Evolutionary conservation across 2,113 vertebrate genomes (phyloP).

Genomic region (Aldabrachelys gigantea): DNA sequence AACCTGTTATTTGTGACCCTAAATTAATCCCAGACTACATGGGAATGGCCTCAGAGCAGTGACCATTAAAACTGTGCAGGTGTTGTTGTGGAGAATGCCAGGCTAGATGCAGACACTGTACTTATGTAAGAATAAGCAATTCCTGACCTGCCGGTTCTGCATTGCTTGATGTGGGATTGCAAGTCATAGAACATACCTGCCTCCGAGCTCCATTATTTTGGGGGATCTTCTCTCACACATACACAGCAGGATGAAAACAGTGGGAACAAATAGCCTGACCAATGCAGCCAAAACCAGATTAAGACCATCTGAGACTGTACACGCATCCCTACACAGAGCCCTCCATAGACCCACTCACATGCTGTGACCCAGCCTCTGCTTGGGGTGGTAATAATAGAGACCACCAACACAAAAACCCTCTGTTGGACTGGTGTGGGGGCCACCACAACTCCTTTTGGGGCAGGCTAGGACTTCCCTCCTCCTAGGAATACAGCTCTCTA

Average conservation of each 20-base stretch:
- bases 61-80: background rate
- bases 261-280: background rate
- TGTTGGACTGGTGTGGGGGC: background rate
- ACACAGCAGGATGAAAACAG: background rate
- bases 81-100: conserved; percentile 20
- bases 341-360: background rate
- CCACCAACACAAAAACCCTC: background rate
- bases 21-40: background rate
- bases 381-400: background rate
- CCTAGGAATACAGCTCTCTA: background rate
- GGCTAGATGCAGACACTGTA: background rate
- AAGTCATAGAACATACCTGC: background rate
- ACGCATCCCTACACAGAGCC: background rate
- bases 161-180: background rate
- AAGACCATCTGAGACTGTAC: background rate
- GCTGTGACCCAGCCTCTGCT: background rate
- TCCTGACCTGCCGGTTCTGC: background rate
- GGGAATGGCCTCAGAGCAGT: conserved; percentile 10
- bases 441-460: background rate
- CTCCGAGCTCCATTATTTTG: background rate
- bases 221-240: background rate
- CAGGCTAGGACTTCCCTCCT: background rate
- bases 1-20: background rate
- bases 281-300: background rate
- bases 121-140: conserved; percentile 18